These are phyloP conservation scores for Hylaea fasciaria DNA, from an alignment of 2,888 invertebrate genomes.

Conservation along the genomic window DNA sequence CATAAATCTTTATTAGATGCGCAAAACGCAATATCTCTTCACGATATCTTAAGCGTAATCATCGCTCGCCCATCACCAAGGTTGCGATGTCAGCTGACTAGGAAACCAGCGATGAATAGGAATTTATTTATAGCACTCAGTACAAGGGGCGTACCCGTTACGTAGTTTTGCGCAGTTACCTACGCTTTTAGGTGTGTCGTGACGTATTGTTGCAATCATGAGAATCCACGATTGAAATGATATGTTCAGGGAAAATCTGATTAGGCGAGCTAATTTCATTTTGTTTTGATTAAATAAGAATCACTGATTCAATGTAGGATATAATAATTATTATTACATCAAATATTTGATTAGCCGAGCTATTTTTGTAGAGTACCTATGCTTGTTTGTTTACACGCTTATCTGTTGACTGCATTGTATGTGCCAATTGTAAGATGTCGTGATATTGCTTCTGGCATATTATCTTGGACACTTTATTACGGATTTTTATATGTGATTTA, in stretches of 20 bases:
- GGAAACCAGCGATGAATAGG: constrained; percentile 65
- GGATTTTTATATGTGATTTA: too few relatives aligned
- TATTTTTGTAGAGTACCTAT: too few relatives aligned
- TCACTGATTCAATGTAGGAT: too few relatives aligned
- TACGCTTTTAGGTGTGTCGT: constrained; percentile 10
- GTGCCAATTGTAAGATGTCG: too few relatives aligned
- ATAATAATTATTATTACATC: too few relatives aligned
- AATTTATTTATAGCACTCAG: constrained; percentile 56
- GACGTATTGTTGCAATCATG: constrained; percentile 9
- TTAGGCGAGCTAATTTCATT: background rate
- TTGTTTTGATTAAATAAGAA: too few relatives aligned
- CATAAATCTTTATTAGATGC: background rate
- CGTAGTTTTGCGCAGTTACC: constrained; percentile 49
- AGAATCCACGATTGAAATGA: background rate
- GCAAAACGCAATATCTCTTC: constrained; percentile 12
- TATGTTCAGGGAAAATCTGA: constrained; percentile 9
- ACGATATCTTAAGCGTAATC: constrained; percentile 25
- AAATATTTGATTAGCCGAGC: too few relatives aligned
- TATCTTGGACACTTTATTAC: too few relatives aligned
- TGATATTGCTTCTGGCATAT: too few relatives aligned
- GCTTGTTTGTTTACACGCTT: background rate
- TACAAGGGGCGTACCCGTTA: constrained; percentile 55
- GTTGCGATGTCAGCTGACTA: constrained; percentile 59
- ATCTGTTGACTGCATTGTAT: background rate
- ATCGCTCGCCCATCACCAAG: constrained; percentile 51